Conservation (phyloP, 1,140 invertebrate genomes). For the Bacillus rossius region DNA sequence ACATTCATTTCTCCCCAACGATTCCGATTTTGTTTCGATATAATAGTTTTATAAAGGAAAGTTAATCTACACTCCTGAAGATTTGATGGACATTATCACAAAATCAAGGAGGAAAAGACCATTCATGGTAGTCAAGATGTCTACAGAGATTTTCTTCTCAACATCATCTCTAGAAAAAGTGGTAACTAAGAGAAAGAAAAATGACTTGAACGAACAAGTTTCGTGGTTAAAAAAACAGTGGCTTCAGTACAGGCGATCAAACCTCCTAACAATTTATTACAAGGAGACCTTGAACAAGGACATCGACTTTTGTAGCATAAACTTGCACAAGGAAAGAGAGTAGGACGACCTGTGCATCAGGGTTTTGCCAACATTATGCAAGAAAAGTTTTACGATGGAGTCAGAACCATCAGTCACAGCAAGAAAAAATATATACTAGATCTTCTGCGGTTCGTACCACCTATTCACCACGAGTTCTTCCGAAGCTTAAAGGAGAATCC, state of each 20-base stretch:
- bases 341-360: neutral
- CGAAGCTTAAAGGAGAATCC: neutral
- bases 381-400: neutral
- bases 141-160: constrained; percentile 5
- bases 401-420: neutral
- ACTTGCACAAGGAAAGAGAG: neutral
- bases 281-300: constrained; percentile 17
- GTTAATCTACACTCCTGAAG: neutral
- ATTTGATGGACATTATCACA: constrained; percentile 9
- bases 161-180: constrained; percentile 8
- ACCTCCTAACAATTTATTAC: constrained; percentile 15
- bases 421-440: neutral
- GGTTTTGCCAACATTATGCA: neutral
- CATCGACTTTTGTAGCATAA: neutral
- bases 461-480: neutral
- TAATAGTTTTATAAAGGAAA: constrained; percentile 3
- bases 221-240: constrained; percentile 17
- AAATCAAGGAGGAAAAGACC: constrained; percentile 6
- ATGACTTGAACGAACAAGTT: constrained; percentile 4
- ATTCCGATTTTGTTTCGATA: constrained; percentile 25
- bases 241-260: constrained; percentile 15
- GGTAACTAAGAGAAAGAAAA: constrained; percentile 12
- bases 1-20: constrained; percentile 27
- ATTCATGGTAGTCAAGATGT: constrained; percentile 8
- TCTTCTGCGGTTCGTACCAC: neutral